These are phyloP conservation scores for Crax fasciolata DNA, from an alignment of 2,797 vertebrate genomes.

Conservation along the genomic window DNA sequence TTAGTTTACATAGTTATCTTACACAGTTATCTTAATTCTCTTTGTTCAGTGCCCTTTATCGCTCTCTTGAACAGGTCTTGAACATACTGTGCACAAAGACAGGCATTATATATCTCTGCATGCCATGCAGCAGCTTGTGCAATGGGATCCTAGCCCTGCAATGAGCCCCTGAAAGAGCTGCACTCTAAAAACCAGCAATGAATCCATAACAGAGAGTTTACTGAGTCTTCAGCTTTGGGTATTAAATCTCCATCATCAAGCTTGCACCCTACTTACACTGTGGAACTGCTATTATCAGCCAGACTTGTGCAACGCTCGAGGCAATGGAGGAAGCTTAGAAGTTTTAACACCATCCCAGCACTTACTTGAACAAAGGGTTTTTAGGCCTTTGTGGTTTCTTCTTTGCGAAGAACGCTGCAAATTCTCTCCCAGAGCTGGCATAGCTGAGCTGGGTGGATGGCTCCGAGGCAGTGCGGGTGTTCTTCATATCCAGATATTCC, in stretches of 20 bases:
- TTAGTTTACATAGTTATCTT: slow-evolving; percentile 27
- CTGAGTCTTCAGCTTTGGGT: background rate
- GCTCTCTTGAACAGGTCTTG: background rate
- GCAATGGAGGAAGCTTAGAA: background rate
- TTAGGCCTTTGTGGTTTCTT: slow-evolving; percentile 95
- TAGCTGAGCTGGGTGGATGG: slow-evolving; percentile 94
- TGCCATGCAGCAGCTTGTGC: background rate
- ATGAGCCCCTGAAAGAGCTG: background rate
- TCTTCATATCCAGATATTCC: slow-evolving; percentile 98
- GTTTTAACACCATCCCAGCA: background rate
- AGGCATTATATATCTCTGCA: background rate
- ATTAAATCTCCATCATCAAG: background rate
- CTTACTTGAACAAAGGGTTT: slow-evolving; percentile 97
- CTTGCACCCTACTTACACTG: rapidly evolving
- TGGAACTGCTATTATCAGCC: background rate
- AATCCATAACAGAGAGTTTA: background rate
- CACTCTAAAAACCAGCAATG: background rate
- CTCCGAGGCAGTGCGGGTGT: slow-evolving; percentile 92
- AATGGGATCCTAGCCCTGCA: background rate
- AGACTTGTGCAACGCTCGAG: rapidly evolving
- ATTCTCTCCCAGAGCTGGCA: slow-evolving; percentile 94
- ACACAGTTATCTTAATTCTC: slow-evolving; percentile 56
- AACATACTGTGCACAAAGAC: background rate
- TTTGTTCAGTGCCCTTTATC: slow-evolving; percentile 54
- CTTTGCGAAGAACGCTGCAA: slow-evolving; percentile 96